Conservation (phyloP, 2,888 invertebrate species). For the Merodon equestris region DNA sequence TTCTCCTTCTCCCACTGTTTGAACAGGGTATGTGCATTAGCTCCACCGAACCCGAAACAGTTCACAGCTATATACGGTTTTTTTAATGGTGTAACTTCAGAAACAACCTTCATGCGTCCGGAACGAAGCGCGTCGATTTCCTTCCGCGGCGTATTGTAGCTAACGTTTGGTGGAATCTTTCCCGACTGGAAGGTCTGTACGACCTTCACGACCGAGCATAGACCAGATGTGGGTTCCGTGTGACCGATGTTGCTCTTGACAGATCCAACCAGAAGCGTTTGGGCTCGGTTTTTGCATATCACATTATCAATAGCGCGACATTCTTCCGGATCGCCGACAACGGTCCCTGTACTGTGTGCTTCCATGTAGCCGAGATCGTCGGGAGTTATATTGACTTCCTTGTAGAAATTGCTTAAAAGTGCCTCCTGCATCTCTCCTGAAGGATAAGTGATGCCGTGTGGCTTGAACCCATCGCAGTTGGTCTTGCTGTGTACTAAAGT, state of each 20-base stretch:
- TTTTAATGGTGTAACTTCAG: slow-evolving; percentile 84
- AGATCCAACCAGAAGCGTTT: slow-evolving; percentile 89
- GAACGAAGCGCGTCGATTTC: slow-evolving; percentile 81
- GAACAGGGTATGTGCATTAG: slow-evolving; percentile 81
- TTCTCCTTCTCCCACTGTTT: slow-evolving; percentile 68
- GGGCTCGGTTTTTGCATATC: slow-evolving; percentile 85
- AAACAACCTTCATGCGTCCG: slow-evolving; percentile 84
- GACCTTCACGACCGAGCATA: slow-evolving; percentile 89
- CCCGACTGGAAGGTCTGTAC: slow-evolving; percentile 88
- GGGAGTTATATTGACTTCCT: slow-evolving; percentile 85
- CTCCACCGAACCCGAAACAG: slow-evolving; percentile 94
- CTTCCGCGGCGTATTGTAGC: slow-evolving; percentile 83
- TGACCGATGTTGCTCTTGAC: slow-evolving; percentile 96
- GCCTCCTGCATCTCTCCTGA: slow-evolving; percentile 82
- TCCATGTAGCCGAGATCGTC: slow-evolving; percentile 86
- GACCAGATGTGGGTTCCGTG: slow-evolving; percentile 89
- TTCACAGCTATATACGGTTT: slow-evolving; percentile 89
- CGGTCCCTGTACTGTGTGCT: slow-evolving; percentile 89
- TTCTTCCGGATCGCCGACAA: slow-evolving; percentile 93
- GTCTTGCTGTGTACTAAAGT: slow-evolving; percentile 86
- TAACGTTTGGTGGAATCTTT: slow-evolving; percentile 88
- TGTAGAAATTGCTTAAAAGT: slow-evolving; percentile 82
- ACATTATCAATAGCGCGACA: slow-evolving; percentile 87
- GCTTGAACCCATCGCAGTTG: slow-evolving; percentile 86
- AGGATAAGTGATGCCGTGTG: slow-evolving; percentile 83